A percentile compares a stretch with the other conserved stretches of the same genome.
Evolutionary conservation across 2,113 vertebrate genomes (phyloP).

Genomic region (Girardinichthys multiradiatus): DNA sequence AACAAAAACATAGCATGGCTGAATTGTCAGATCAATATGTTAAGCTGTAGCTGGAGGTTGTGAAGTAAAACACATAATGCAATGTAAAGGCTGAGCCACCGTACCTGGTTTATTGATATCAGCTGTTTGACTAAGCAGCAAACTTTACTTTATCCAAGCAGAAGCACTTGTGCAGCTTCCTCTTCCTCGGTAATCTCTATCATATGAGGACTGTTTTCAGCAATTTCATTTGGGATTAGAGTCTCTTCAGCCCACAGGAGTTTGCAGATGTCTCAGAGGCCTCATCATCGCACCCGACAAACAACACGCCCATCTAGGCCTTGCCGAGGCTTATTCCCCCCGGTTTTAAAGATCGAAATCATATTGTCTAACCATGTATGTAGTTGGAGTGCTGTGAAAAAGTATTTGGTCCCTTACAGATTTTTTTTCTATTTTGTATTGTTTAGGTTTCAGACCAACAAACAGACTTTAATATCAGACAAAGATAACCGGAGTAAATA

Average conservation of each 20-base stretch:
- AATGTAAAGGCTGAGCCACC: constrained; percentile 25
- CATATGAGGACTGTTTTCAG: constrained; percentile 44
- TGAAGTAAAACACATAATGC: constrained; percentile 36
- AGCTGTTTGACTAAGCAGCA: too few relatives aligned
- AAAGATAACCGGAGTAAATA: too few relatives aligned
- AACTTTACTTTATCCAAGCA: neutral
- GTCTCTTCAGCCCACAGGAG: constrained; percentile 30
- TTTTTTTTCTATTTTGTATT: neutral
- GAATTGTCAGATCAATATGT: constrained; percentile 45
- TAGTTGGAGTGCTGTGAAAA: neutral
- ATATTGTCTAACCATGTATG: constrained; percentile 1
- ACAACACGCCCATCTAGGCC: constrained; percentile 43
- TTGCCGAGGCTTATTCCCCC: constrained; percentile 19
- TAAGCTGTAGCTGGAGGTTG: constrained; percentile 26
- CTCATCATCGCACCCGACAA: constrained; percentile 59
- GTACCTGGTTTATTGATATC: too few relatives aligned
- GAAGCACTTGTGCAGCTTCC: constrained; percentile 2
- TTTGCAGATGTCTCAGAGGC: constrained; percentile 42
- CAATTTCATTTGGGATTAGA: constrained; percentile 42
- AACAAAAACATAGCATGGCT: constrained; percentile 17
- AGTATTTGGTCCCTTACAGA: neutral
- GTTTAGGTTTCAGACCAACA: neutral
- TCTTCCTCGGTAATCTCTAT: neutral
- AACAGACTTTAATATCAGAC: neutral
- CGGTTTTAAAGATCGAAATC: neutral